Evolutionary conservation across 2,113 vertebrate genomes (phyloP).

Genomic region (Thomomys bottae): DNA sequence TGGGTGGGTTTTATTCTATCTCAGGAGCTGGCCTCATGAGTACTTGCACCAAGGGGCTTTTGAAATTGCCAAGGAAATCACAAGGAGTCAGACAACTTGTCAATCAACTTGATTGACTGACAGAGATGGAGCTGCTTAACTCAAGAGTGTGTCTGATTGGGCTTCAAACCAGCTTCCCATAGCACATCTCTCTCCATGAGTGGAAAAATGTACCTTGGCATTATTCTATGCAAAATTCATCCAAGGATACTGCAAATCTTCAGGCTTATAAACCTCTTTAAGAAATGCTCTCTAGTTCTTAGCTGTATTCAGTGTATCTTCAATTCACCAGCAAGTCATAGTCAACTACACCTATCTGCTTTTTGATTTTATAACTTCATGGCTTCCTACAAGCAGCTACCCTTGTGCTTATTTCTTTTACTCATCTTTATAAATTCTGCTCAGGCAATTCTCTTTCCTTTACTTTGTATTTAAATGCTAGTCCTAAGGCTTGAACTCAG

Average conservation of each 20-base stretch:
- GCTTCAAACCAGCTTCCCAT: not conserved
- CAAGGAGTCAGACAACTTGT: not conserved
- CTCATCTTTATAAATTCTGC: not conserved
- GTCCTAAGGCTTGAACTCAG: no score
- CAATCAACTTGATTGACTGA: not conserved
- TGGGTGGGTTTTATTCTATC: not conserved
- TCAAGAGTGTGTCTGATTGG: not conserved
- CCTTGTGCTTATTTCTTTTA: not conserved
- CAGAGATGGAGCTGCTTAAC: no score
- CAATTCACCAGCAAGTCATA: not conserved
- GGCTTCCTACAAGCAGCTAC: not conserved
- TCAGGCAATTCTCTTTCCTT: not conserved
- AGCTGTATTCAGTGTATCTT: not conserved
- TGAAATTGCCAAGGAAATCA: not conserved
- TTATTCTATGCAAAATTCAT: not conserved
- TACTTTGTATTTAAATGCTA: no score
- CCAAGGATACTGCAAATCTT: not conserved
- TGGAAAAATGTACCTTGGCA: not conserved
- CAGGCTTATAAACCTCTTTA: not conserved
- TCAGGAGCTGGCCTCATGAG: not conserved
- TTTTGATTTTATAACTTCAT: not conserved
- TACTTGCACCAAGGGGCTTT: not conserved
- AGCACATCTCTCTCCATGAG: not conserved
- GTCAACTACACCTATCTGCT: not conserved
- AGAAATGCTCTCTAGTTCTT: not conserved